Evolutionary conservation across 2,888 invertebrate species (phyloP).

Genomic region (Himalopsyche anomala): DNA sequence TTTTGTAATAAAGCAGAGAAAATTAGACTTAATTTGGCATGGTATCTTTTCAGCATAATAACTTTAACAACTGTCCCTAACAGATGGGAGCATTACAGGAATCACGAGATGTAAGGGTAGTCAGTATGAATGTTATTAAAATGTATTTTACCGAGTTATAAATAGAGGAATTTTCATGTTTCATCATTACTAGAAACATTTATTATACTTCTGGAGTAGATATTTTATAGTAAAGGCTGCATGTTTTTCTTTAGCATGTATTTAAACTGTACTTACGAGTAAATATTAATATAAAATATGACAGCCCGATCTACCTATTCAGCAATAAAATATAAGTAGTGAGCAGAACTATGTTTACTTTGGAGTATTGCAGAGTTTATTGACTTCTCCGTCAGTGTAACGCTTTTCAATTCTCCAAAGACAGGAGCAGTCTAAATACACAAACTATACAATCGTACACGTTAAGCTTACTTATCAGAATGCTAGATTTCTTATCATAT

Average conservation of each 20-base stretch:
- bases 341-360: constrained; percentile 2
- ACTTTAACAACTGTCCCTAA: no score
- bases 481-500: constrained; percentile 37
- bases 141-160: not conserved
- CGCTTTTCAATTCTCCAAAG: constrained; percentile 3
- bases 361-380: constrained; percentile 16
- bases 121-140: no score
- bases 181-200: not conserved
- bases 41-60: no score
- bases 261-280: constrained; percentile 19
- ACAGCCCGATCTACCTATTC: not conserved
- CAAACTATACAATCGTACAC: not conserved
- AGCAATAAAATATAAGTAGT: constrained; percentile 14
- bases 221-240: not conserved
- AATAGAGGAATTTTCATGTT: not conserved
- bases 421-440: constrained; percentile 40
- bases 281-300: constrained; percentile 13
- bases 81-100: no score
- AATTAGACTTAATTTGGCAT: no score
- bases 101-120: no score
- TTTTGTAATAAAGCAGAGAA: no score
- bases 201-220: not conserved
- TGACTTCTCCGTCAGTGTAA: not conserved
- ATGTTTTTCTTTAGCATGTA: not conserved
- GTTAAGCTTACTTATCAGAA: constrained; percentile 29